Evolutionary conservation across 1,140 invertebrate genomes (phyloP).

Genomic region (Lepidostoma basale): DNA sequence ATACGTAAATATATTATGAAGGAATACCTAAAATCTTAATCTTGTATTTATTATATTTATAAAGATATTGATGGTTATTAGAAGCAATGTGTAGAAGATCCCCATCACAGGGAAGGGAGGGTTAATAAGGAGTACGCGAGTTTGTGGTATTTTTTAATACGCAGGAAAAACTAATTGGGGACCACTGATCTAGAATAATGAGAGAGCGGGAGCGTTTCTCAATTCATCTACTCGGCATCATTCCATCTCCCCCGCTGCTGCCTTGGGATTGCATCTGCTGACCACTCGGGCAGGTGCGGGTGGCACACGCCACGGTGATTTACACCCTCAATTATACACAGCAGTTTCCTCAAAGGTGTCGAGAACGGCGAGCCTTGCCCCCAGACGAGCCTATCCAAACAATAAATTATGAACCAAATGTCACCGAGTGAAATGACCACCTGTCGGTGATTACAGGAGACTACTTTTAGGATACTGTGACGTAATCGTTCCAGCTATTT

Average conservation of each 20-base stretch:
- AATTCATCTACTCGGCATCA: conserved; percentile 3
- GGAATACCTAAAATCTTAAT: too few relatives aligned
- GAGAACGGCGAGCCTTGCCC: not conserved
- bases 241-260: not conserved
- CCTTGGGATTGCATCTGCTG: not conserved
- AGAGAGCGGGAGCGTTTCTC: too few relatives aligned
- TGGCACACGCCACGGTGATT: not conserved
- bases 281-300: conserved; percentile 1
- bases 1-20: too few relatives aligned
- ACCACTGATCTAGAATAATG: too few relatives aligned
- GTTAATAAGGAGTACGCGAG: too few relatives aligned
- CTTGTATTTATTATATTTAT: too few relatives aligned
- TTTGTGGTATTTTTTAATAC: too few relatives aligned
- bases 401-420: not conserved
- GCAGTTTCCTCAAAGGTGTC: conserved; percentile 1
- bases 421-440: not conserved
- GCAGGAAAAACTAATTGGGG: too few relatives aligned
- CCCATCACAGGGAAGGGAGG: too few relatives aligned
- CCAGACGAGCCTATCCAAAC: not conserved
- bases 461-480: not conserved
- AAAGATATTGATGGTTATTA: too few relatives aligned
- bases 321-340: not conserved
- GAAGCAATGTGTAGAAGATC: too few relatives aligned
- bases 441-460: not conserved
- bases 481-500: not conserved